Evolutionary conservation across 2,113 vertebrate genomes (phyloP).

Genomic region (Polyodon spathula): DNA sequence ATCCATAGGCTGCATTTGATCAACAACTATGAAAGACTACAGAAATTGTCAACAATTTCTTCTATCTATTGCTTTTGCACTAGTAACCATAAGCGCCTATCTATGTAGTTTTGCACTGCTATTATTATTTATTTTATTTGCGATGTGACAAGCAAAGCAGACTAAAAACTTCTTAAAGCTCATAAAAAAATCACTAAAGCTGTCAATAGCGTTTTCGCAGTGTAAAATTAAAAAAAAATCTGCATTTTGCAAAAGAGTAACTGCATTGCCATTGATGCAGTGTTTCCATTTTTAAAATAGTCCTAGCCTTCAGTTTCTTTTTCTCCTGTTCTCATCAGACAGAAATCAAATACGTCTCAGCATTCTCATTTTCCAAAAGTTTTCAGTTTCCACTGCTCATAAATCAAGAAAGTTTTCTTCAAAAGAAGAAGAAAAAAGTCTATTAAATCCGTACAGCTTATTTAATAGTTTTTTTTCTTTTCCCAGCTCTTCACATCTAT

Average conservation of each 20-base stretch:
- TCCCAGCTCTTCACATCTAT: slow-evolving; percentile 63
- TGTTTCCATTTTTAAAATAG: slow-evolving; percentile 75
- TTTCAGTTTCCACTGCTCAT: slow-evolving; percentile 74
- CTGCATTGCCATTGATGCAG: slow-evolving; percentile 79
- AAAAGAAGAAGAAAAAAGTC: slow-evolving; percentile 82
- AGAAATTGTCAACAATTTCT: slow-evolving; percentile 99
- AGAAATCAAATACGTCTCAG: slow-evolving; percentile 79
- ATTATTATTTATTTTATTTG: slow-evolving; percentile 40
- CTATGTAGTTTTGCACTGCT: slow-evolving; percentile 63
- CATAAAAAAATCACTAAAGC: slow-evolving; percentile 96
- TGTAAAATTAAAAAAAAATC: slow-evolving; percentile 72
- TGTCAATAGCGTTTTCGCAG: slow-evolving; percentile 77
- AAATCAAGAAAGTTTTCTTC: slow-evolving; percentile 89
- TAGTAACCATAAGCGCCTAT: slow-evolving; percentile 86
- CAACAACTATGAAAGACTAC: slow-evolving; percentile 97
- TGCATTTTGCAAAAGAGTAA: slow-evolving; percentile 76
- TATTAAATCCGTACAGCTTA: slow-evolving; percentile 90
- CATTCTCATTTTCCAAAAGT: slow-evolving; percentile 52
- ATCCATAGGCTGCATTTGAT: slow-evolving; percentile 94
- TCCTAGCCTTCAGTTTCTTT: slow-evolving; percentile 67
- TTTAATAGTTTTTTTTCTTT: slow-evolving; percentile 56
- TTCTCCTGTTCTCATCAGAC: slow-evolving; percentile 59
- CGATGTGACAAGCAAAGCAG: slow-evolving; percentile 94
- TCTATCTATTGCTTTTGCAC: slow-evolving; percentile 95
- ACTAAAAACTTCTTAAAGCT: slow-evolving; percentile 95